These are phyloP conservation scores for Poeciliopsis infans DNA, from an alignment of 2,797 vertebrate genomes.

Conservation along the genomic window DNA sequence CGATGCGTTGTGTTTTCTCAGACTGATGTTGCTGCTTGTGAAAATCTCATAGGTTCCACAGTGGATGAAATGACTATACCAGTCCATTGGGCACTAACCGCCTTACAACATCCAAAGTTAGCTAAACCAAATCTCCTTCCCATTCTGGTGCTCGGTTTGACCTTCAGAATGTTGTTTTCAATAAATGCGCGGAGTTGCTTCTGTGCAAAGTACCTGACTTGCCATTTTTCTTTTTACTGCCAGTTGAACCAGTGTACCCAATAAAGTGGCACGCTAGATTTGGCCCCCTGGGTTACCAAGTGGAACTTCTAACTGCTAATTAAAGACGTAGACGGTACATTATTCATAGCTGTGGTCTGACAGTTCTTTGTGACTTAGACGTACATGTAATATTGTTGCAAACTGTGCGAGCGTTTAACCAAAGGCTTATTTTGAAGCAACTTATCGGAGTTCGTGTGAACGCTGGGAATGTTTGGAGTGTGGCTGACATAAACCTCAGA, in stretches of 20 bases:
- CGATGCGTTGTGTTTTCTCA: background rate
- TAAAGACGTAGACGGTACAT: background rate
- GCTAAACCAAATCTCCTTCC: background rate
- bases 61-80: background rate
- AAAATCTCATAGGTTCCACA: background rate
- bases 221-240: background rate
- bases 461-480: background rate
- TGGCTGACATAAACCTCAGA: background rate
- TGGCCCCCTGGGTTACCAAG: background rate
- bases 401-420: background rate
- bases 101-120: background rate
- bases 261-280: background rate
- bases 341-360: background rate
- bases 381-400: background rate
- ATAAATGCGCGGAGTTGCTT: background rate
- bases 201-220: background rate
- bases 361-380: background rate
- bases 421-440: background rate
- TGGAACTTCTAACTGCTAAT: background rate
- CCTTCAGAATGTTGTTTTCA: background rate
- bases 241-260: background rate
- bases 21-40: background rate
- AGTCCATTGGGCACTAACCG: background rate
- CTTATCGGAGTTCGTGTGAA: background rate
- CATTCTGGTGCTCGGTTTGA: background rate